Percentiles rank a stretch among this genome's conserved stretches.
Conservation (phyloP, 2,888 invertebrate genomes). For the Tillus elongatus region DNA sequence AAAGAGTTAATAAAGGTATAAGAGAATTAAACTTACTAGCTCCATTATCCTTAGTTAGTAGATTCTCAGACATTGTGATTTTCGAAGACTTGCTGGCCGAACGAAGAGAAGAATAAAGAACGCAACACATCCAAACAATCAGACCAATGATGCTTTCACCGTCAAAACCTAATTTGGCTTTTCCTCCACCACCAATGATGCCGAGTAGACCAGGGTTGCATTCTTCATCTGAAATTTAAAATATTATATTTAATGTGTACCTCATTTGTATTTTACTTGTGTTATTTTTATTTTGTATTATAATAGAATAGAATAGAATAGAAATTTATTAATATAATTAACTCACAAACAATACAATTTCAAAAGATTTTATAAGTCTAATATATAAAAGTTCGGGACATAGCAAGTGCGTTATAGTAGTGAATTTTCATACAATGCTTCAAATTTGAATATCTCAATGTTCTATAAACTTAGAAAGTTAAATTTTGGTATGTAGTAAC, state of each 20-base stretch:
- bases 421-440: too few species aligned
- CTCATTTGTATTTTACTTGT: too few species aligned
- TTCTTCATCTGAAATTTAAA: slow-evolving; percentile 46
- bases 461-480: too few species aligned
- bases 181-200: slow-evolving; percentile 32
- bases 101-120: slow-evolving; percentile 90
- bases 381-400: too few species aligned
- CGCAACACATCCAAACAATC: slow-evolving; percentile 87
- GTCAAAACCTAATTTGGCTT: slow-evolving; percentile 54
- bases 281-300: too few species aligned
- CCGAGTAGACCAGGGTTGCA: slow-evolving; percentile 70
- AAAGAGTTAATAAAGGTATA: too few species aligned
- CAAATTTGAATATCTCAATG: too few species aligned
- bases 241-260: not conserved
- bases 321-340: slow-evolving; percentile 4
- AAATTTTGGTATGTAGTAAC: too few species aligned
- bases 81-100: slow-evolving; percentile 90
- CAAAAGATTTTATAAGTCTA: too few species aligned
- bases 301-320: too few species aligned
- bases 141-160: slow-evolving; percentile 88
- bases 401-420: too few species aligned
- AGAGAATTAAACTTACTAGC: too few species aligned
- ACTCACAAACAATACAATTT: slow-evolving; percentile 2
- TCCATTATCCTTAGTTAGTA: slow-evolving; percentile 62
- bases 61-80: slow-evolving; percentile 77